Conservation (phyloP, 1,140 invertebrate genomes). For the Archivesica marissinica region DNA sequence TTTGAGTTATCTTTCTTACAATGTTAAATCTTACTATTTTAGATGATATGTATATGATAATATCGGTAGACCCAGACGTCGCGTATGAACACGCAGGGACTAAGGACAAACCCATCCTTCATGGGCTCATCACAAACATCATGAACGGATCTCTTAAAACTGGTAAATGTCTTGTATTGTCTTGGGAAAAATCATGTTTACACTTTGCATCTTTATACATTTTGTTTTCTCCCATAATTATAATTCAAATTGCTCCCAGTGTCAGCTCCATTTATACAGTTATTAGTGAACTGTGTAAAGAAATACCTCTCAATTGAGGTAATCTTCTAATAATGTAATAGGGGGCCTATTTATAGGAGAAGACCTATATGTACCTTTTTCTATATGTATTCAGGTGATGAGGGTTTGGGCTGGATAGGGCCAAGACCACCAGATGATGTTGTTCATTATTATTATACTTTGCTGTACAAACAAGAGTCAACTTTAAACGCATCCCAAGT, state of each 20-base stretch:
- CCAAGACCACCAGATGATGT: constrained; percentile 64
- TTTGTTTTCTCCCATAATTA: neutral
- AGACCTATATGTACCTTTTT: neutral
- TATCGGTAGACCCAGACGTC: constrained; percentile 66
- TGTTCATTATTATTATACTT: constrained; percentile 68
- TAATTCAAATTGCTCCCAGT: neutral
- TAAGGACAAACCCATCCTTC: constrained; percentile 63
- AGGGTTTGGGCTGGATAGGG: constrained; percentile 59
- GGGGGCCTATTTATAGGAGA: neutral
- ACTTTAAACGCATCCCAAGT: constrained; percentile 41
- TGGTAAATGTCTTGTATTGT: constrained; percentile 18
- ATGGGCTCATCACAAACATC: constrained; percentile 66
- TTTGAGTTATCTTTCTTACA: no score
- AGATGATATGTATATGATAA: constrained; percentile 65
- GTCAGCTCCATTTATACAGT: neutral
- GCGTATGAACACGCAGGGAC: constrained; percentile 61
- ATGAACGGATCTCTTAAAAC: constrained; percentile 47
- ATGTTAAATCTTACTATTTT: constrained; percentile 6
- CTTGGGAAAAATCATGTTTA: neutral
- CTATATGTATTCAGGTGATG: constrained; percentile 41
- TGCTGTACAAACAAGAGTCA: constrained; percentile 62
- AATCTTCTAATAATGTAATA: neutral
- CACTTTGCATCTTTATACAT: neutral
- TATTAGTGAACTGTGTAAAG: neutral
- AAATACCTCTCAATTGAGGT: neutral